Percentiles rank a stretch among this genome's conserved stretches.
phyloP scores from a whole-genome alignment of 2,113 vertebrate species.

The Crypturellus undulatus region DNA sequence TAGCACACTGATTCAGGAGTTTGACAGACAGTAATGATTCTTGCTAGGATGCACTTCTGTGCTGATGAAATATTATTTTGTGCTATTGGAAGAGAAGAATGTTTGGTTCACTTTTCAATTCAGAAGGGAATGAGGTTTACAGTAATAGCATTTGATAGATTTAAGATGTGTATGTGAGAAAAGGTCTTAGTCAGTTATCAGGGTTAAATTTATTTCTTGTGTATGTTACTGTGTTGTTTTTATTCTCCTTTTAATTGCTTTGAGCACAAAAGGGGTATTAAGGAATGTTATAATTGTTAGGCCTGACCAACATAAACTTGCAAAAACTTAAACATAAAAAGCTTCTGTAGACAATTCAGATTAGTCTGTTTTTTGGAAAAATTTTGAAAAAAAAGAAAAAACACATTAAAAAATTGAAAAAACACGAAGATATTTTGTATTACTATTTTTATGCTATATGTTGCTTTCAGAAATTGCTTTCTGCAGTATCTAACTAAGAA shows the following conservation, averaged over 20 bases:
- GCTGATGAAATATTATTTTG: neutral
- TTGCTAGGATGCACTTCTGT: neutral
- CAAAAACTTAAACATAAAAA: neutral
- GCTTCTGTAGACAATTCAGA: neutral
- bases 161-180: neutral
- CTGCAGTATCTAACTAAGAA: neutral
- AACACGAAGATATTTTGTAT: neutral
- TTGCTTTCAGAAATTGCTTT: neutral
- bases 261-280: neutral
- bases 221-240: neutral
- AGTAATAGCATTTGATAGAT: neutral
- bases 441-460: neutral
- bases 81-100: neutral
- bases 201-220: neutral
- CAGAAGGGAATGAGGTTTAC: neutral
- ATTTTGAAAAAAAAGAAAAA: too few relatives aligned
- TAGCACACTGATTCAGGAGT: neutral
- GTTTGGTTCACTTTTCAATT: neutral
- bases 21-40: neutral
- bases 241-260: neutral
- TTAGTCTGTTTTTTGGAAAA: neutral
- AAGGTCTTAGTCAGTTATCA: neutral
- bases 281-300: neutral
- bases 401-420: neutral
- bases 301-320: neutral